Base-by-base conservation (phyloP, 2,113 vertebrate genomes). In the Symphodus melops region DNA sequence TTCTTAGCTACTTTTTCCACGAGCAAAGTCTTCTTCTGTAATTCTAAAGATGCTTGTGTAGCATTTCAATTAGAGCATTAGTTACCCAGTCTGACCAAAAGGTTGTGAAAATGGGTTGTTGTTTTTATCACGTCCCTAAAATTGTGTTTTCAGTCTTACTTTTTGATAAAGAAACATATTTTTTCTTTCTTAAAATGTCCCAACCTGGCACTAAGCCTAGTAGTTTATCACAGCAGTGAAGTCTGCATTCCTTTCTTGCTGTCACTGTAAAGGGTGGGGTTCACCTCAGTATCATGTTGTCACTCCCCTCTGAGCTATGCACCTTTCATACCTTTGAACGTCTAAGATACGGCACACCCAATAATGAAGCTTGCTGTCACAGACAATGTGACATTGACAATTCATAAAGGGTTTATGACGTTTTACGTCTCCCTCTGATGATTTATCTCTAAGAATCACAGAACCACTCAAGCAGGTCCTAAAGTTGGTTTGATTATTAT, bases 271-370 rank as follows among this genome's bases (percentile, higher is more conserved):
- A 17, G 60, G 70, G 84, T 68, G 67, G 51, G 68, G 72, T 70
- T 65, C 49, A n/a, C 16, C 36, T 88, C 58, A 67, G 59, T 65
- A 49, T 68, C 9, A 13, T 44, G 39, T 6, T 46, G 84, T 81
- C 86, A 89, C 93, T 87, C 92, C 92, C 85, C 25, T 17, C 19
- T 9, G 1, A 75, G 89, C 74, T 88, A 93, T 91, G 85, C 46
- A 81, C 52, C 23, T 52, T 72, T 81, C 83, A 88, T 89, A 79
- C 79, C 58, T 92, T 61, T 66, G 19, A 70, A 64, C 20, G 4
- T 12, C 13, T 41, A 55, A 44, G 48, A 66, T 62, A 56, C 0
- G 75, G 9, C 89, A 88, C 90, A 67, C 90, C 92, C 68, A 65
- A 8, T 11, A 5, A 63, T 54, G 52, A 59, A 39, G 11, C 21